These are phyloP conservation scores for Lucilia cuprina DNA, from an alignment of 1,140 invertebrate species.

Conservation along the genomic window DNA sequence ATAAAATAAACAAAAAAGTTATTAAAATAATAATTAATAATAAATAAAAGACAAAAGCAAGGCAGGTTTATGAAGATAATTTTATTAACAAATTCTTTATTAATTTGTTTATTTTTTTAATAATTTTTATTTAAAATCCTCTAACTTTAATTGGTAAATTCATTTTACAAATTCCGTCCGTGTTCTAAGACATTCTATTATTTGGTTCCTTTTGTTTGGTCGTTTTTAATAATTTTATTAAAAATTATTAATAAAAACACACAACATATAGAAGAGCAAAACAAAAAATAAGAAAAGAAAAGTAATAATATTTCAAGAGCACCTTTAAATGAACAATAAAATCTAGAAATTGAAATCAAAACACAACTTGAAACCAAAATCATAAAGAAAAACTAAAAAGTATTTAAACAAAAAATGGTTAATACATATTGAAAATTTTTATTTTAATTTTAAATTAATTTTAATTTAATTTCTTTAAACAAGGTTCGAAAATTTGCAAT, in stretches of 20 bases:
- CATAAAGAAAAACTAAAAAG: neutral
- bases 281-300: too few species aligned
- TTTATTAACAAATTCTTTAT: neutral
- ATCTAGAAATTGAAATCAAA: slow-evolving; percentile 28
- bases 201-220: neutral
- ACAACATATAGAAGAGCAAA: neutral
- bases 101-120: neutral
- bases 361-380: slow-evolving; percentile 26
- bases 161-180: slow-evolving; percentile 28
- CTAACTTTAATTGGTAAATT: neutral
- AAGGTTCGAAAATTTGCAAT: too few species aligned
- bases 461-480: neutral
- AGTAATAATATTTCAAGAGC: slow-evolving; percentile 24
- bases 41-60: slow-evolving; percentile 21
- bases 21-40: slow-evolving; percentile 1
- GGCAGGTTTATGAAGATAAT: slow-evolving; percentile 6
- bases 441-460: neutral
- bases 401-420: neutral
- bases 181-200: neutral
- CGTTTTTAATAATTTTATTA: neutral
- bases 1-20: neutral
- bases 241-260: slow-evolving; percentile 16
- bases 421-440: neutral
- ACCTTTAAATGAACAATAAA: slow-evolving; percentile 33
- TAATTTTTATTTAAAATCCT: neutral